Base-by-base conservation (phyloP, 2,888 invertebrate species). In the Taenaris catops region DNA sequence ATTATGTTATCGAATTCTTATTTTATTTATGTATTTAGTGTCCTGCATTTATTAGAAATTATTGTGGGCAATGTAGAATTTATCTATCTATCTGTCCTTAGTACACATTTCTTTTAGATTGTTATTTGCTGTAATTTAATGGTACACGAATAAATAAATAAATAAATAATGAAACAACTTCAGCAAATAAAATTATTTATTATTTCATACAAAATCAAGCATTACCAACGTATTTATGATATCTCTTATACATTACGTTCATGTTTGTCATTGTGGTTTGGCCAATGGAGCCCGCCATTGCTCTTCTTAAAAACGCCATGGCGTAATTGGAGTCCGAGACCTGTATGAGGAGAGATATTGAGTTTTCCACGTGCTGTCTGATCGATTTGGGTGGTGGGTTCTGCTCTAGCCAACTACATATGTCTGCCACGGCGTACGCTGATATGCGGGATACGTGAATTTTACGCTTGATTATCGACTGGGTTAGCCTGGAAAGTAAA, bases 151-250 rank as follows among this genome's bases (percentile, higher is more conserved):
- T n/a, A n/a, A n/a, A n/a, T n/a, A n/a, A n/a, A n/a, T n/a, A n/a
- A n/a, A n/a, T n/a, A n/a, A n/a, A n/a, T n/a, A n/a, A n/a, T n/a
- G n/a, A n/a, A n/a, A n/a, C n/a, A n/a, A n/a, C n/a, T n/a, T n/a
- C n/a, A n/a, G n/a, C n/a, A n/a, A n/a, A n/a, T n/a, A n/a, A n/a
- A n/a, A n/a, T n/a, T n/a, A n/a, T n/a, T n/a, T n/a, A n/a, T n/a
- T n/a, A 8, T 2, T 1, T 8, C 2, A 2, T 7, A 8, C 7
- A n/a, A 14, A 14, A 3, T 40, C 60, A 83, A 12, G 83, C 55
- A 44, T 79, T 83, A 0, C 87, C 87, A 27, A 73, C 74, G 59
- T 86, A 87, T 43, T 87, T 87, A 63, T 87, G 80, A 36, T 86
- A 87, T 29, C 79, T 65, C 32, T 83, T 87, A 49, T 86, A 87